phyloP scores from a whole-genome alignment of 2,113 vertebrate genomes.

The Sinocyclocheilus anshuiensis region DNA sequence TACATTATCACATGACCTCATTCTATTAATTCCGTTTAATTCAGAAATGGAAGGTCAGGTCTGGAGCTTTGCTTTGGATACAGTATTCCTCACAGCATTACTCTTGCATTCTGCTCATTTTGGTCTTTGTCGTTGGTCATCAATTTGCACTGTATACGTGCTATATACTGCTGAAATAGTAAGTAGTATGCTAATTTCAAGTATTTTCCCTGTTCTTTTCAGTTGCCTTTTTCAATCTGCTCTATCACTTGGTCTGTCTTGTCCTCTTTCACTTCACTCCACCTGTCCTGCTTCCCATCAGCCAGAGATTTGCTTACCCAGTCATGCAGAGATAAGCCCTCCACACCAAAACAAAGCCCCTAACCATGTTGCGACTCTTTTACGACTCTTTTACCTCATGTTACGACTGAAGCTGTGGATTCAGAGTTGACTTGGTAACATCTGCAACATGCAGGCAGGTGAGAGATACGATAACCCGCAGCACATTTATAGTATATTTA shows the following conservation, averaged over 20 bases:
- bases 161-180: too few species aligned
- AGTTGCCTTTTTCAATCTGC: slow-evolving; percentile 37
- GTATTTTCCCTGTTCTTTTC: neutral
- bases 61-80: too few species aligned
- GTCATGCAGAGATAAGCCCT: slow-evolving; percentile 52
- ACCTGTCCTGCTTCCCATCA: slow-evolving; percentile 37
- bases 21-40: too few species aligned
- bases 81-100: too few species aligned
- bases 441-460: neutral
- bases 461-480: neutral
- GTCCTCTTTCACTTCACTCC: slow-evolving; percentile 25
- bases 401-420: neutral
- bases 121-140: too few species aligned
- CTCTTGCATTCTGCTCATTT: too few species aligned
- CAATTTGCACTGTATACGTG: too few species aligned
- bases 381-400: neutral
- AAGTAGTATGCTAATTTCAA: too few species aligned
- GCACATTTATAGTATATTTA: neutral
- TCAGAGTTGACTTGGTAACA: neutral
- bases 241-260: slow-evolving; percentile 45
- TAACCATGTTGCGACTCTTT: neutral
- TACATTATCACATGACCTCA: neutral
- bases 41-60: neutral
- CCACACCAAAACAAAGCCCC: neutral
- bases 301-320: slow-evolving; percentile 61